A percentile compares a stretch with the other conserved stretches of the same genome.
Conservation (phyloP, 1,140 invertebrate species). For the Rhopalosiphum padi region DNA sequence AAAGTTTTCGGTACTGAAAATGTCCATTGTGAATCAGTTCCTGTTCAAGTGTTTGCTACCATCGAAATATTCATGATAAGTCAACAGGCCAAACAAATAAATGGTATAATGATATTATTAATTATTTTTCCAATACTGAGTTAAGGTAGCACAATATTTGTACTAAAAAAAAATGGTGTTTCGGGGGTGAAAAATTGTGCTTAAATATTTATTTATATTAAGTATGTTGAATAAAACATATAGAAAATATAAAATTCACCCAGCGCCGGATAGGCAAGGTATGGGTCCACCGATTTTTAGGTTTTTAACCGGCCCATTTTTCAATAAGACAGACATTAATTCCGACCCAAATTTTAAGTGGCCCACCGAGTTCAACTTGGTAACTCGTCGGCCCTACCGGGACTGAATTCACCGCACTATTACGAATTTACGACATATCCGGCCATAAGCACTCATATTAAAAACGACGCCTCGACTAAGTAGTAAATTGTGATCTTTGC, state of each 20-base stretch:
- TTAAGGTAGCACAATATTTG: neutral
- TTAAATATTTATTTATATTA: neutral
- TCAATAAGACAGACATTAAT: no score
- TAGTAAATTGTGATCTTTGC: neutral
- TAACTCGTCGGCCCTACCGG: no score
- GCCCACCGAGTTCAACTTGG: no score
- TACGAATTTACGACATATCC: neutral
- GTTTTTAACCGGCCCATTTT: no score
- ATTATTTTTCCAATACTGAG: neutral
- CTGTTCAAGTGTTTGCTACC: conserved; percentile 28
- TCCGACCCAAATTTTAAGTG: no score
- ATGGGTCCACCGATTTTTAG: no score
- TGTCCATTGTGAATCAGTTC: conserved; percentile 35
- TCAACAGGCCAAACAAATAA: conserved; percentile 47
- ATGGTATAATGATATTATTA: conserved; percentile 14
- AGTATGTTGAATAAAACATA: neutral
- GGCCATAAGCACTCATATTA: neutral
- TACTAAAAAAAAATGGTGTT: neutral
- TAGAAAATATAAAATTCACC: neutral
- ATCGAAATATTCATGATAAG: conserved; percentile 17
- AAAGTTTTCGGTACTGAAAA: conserved; percentile 24
- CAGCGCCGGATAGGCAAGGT: no score
- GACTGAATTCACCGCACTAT: neutral
- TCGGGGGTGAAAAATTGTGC: neutral
- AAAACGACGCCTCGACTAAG: neutral